Conservation (phyloP, 23 tunicate genomes). For the Aplidium turbinatum region DNA sequence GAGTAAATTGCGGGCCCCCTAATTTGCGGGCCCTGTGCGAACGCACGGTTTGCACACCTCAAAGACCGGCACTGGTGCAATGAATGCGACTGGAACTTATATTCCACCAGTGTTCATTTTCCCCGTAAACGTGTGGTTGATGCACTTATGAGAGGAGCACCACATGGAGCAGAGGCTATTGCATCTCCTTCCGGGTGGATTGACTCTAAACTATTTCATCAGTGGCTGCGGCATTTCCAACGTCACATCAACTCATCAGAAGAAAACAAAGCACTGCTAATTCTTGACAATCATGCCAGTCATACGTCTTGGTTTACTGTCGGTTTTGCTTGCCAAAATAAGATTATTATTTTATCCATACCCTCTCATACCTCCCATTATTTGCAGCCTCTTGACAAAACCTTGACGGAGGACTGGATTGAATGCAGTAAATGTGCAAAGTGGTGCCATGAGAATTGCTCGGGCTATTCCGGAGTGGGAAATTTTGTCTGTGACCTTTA, state of each 20-base stretch:
- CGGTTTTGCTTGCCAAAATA: slow-evolving; percentile 3
- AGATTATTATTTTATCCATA: slow-evolving; percentile 17
- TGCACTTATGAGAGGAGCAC: slow-evolving; percentile 11
- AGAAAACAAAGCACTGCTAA: background rate
- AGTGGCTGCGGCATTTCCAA: slow-evolving; percentile 24
- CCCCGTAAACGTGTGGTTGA: slow-evolving; percentile 14
- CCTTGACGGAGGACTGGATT: slow-evolving; percentile 25
- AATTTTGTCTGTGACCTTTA: slow-evolving; percentile 12
- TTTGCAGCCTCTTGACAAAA: background rate
- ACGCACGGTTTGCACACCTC: too few relatives aligned
- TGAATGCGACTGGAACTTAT: slow-evolving; percentile 16
- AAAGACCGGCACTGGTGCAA: too few relatives aligned
- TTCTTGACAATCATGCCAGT: slow-evolving; percentile 13
- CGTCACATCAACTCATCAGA: background rate
- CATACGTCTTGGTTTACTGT: slow-evolving; percentile 2
- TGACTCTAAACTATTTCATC: slow-evolving; percentile 10
- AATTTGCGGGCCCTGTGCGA: too few relatives aligned
- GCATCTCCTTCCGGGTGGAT: slow-evolving; percentile 11
- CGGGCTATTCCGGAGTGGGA: slow-evolving; percentile 6
- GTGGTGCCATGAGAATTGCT: slow-evolving; percentile 31
- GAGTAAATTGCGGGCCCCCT: too few relatives aligned
- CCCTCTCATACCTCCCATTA: slow-evolving; percentile 3
- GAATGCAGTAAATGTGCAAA: slow-evolving; percentile 5
- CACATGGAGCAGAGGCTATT: slow-evolving; percentile 14
- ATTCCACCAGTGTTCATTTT: slow-evolving; percentile 19